phyloP scores from a whole-genome alignment of 2,797 vertebrate species.

The Xenentodon cancila region DNA sequence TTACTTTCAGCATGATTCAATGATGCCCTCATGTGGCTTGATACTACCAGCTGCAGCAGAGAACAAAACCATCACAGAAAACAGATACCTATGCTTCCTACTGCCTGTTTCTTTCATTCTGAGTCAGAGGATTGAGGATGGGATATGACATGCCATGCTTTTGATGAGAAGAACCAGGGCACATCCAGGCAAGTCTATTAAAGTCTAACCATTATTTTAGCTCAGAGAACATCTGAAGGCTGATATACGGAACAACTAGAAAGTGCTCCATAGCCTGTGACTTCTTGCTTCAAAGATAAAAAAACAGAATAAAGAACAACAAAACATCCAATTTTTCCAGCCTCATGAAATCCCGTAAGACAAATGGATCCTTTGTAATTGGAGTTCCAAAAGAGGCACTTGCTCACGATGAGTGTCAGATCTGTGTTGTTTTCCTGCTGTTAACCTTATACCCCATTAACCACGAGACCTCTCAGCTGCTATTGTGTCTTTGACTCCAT shows the following conservation, averaged over 20 bases:
- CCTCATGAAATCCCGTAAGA: no score
- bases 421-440: no score
- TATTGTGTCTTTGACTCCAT: no score
- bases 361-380: no score
- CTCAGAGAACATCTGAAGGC: neutral
- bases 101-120: conserved; percentile 1
- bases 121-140: conserved; percentile 12
- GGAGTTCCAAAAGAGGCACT: no score
- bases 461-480: no score
- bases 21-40: conserved; percentile 68
- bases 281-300: conserved; percentile 15
- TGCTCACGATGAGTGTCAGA: no score
- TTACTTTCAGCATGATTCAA: conserved; percentile 49
- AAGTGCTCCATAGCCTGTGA: neutral
- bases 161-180: neutral
- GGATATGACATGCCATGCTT: neutral
- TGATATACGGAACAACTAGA: neutral
- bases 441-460: no score
- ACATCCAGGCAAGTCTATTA: neutral
- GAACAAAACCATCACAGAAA: neutral
- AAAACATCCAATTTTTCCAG: no score
- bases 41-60: conserved; percentile 20
- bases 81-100: neutral
- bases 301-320: neutral
- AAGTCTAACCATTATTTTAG: conserved; percentile 6